Evolutionary conservation across 2,888 invertebrate species (phyloP), one percentile per base, ranked within the genome.

Genomic region (Pyrocoelia pectoralis): DNA sequence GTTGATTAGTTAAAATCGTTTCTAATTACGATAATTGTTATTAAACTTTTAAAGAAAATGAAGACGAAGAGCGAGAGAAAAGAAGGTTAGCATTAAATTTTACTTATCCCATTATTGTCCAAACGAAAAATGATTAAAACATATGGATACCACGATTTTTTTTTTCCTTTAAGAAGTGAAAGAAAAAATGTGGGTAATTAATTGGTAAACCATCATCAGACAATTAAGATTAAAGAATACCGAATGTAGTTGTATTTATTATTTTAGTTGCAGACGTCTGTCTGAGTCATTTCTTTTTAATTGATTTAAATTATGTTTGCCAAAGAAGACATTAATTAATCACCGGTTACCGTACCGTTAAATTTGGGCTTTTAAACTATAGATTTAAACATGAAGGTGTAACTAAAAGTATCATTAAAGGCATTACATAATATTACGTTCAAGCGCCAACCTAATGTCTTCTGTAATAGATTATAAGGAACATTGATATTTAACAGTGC

Each of bases 181-280:
- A n/a, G 24, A 50, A 55, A 55, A 50, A 67, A 61, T 51, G 13
- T 55, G n/a, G n/a, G n/a, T 66, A 53, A 56, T 68, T 63, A 70
- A 70, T 70, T 68, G 59, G 68, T 62, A n/a, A 68, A 65, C 70
- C 66, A 68, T 70, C 69, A 69, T 59, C 68, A 56, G 17, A 54
- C 67, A 52, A 68, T 70, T 68, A 68, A 65, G 61, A 66, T 58
- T 55, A 61, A 65, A 57, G 58, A 59, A 52, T 51, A 52, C 60
- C 62, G 59, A 62, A 61, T 61, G 54, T 62, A 59, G 59, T 52
- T 56, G n/a, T 50, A 19, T n/a, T 10, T 13, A 50, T n/a, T 49
- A 46, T 46, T 46, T 46, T n/a, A 18, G 46, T 46, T 46, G 18
- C 17, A 18, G 46, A 46, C 46, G 10, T 18, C 15, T 17, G 46